Percentiles rank a stretch among this genome's conserved stretches.
These are phyloP conservation scores for Notamacropus eugenii DNA, from an alignment of 2,797 vertebrate genomes.

Conservation along the genomic window DNA sequence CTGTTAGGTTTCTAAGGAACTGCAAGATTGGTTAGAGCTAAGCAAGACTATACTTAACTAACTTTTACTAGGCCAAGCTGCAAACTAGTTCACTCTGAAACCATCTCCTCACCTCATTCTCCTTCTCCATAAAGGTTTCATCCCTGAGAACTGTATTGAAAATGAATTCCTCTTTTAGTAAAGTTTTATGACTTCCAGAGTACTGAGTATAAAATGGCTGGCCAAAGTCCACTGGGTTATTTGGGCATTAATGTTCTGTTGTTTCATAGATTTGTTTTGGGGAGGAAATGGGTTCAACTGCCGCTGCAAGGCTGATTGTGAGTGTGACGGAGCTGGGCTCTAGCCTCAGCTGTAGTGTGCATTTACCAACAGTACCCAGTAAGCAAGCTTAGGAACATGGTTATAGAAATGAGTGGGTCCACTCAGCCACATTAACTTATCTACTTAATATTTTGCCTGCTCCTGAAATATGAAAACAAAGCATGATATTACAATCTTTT, in stretches of 20 bases:
- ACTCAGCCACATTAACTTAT: not conserved
- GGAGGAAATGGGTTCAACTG: not conserved
- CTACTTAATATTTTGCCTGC: not conserved
- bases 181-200: conserved; percentile 8
- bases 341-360: not conserved
- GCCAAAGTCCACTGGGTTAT: not conserved
- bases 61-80: not conserved
- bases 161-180: not conserved
- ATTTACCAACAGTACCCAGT: conserved; percentile 5
- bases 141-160: not conserved
- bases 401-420: conserved; percentile 70
- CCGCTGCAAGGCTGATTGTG: not conserved
- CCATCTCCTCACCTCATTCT: not conserved
- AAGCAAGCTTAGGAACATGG: conserved; percentile 42
- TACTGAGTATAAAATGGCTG: not conserved
- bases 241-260: not conserved
- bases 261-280: not conserved
- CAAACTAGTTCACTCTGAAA: not conserved
- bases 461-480: not conserved
- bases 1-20: not conserved
- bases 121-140: not conserved
- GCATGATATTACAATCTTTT: not conserved
- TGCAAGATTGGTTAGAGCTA: not conserved
- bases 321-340: not conserved
- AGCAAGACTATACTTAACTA: not conserved